Percentiles rank a stretch among this genome's conserved stretches.
Conservation (phyloP, 2,113 vertebrate genomes). For the Chroicocephalus ridibundus region DNA sequence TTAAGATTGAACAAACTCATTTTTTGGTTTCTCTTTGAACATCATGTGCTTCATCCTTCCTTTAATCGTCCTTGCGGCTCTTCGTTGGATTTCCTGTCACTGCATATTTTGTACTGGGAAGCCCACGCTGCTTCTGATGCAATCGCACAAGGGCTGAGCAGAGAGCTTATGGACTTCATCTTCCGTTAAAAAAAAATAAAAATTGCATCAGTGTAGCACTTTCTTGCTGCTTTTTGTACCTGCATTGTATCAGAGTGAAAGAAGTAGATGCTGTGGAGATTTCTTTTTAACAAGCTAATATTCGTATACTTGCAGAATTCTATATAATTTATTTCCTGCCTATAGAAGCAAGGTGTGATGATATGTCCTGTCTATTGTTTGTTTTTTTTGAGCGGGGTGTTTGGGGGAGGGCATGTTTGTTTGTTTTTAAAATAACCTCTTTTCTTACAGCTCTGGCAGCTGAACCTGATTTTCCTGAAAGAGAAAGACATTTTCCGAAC, state of each 20-base stretch:
- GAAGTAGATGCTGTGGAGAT: not conserved
- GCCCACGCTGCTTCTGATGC: not conserved
- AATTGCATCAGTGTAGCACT: not conserved
- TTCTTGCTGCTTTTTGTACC: not conserved
- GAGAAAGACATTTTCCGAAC: constrained; percentile 34
- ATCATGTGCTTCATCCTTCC: not conserved
- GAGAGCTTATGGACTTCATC: not conserved
- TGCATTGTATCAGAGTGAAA: not conserved
- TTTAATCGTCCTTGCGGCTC: not conserved
- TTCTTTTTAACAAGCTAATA: not conserved
- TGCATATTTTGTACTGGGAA: not conserved
- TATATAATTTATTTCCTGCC: not conserved
- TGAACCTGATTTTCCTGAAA: constrained; percentile 52
- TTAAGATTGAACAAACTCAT: not conserved
- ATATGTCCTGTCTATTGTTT: not conserved
- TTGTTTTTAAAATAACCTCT: not conserved
- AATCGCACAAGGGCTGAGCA: not conserved
- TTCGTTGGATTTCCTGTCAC: not conserved
- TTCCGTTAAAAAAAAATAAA: not conserved
- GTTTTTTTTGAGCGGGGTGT: not conserved
- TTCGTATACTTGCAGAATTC: not conserved
- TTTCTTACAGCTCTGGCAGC: constrained; percentile 39
- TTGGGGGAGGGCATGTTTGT: not conserved
- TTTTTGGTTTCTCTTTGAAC: not conserved
- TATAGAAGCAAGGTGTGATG: not conserved